Evolutionary conservation across 2,797 vertebrate species (phyloP), one percentile per base, ranked within the genome.

Genomic region (Natrix natrix): DNA sequence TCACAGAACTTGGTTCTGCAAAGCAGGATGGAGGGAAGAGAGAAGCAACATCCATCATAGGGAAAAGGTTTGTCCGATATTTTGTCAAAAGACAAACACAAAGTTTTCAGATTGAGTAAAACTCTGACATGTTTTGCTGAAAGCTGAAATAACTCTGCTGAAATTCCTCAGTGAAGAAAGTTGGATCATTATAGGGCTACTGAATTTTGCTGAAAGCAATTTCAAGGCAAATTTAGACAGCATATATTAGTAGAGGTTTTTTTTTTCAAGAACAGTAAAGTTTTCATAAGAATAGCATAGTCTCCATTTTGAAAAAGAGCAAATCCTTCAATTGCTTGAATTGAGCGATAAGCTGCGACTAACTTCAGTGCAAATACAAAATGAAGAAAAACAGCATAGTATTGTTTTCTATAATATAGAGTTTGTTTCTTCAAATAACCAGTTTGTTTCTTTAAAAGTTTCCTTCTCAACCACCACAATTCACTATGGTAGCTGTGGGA

Each of bases 201-300:
- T 48, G 26, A 90, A 87, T 87, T 93, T 66, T 20, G 63, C n/a
- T 60, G 26, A 87, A 90, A 93, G 89, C 32, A 90, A 90, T 93
- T 87, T 90, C 57, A 93, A 86, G 74, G 24, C 88, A 90, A 86
- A 55, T 61, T 55, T 92, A 55, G 59, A 86, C n/a, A 66, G 88
- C 78, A 90, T 48, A 28, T n/a, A 90, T 87, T 54, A 87, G 66
- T 66, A 17, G 13, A 66, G 28, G 37, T 0, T 2, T 48, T 66
- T 60, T 48, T 24, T 54, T 89, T 52, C 22, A 86, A 14, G n/a
- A 16, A 78, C 17, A 20, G 12, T 61, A 55, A 16, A 43, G 4
- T 92, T 90, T 90, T 55, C 11, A 78, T 90, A 61, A 54, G 14
- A 28, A 11, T 63, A 60, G 57, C 8, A 63, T 43, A 61, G 48